Conservation (phyloP, 1,140 invertebrate species). For the Metopolophium dirhodum region DNA sequence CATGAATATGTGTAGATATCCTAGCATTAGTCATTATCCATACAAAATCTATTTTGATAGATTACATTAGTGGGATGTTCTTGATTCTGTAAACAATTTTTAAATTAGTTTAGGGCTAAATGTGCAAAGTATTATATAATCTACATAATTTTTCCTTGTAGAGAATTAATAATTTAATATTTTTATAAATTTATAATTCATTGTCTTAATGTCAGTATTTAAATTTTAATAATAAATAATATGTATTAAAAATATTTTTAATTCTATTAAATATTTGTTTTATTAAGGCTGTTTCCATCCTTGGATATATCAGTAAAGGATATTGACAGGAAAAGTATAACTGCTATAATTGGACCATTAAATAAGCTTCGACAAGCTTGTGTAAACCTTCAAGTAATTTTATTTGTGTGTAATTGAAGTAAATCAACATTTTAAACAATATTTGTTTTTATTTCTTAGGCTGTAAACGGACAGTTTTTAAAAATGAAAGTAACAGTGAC, state of each 20-base stretch:
- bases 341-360: slow-evolving; percentile 70
- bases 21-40: too few species aligned
- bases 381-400: slow-evolving; percentile 70
- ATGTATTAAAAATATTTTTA: background rate
- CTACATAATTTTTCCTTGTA: background rate
- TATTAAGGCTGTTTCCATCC: slow-evolving; percentile 40
- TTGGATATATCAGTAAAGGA: slow-evolving; percentile 30
- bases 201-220: too few species aligned
- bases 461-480: slow-evolving; percentile 69
- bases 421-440: background rate
- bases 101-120: too few species aligned
- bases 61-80: background rate
- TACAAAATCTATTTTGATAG: too few species aligned
- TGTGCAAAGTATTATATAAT: background rate
- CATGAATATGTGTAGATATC: too few species aligned
- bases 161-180: background rate
- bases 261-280: background rate
- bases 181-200: too few species aligned
- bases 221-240: too few species aligned
- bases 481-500: slow-evolving; percentile 69
- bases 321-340: slow-evolving; percentile 33
- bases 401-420: background rate
- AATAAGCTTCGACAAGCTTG: slow-evolving; percentile 75
- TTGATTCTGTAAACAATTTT: background rate
- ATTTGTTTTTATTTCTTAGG: slow-evolving; percentile 58